Evolutionary conservation across 2,888 invertebrate genomes (phyloP), one percentile per base, ranked within the genome.

Genomic region (Uloborus plumipes): DNA sequence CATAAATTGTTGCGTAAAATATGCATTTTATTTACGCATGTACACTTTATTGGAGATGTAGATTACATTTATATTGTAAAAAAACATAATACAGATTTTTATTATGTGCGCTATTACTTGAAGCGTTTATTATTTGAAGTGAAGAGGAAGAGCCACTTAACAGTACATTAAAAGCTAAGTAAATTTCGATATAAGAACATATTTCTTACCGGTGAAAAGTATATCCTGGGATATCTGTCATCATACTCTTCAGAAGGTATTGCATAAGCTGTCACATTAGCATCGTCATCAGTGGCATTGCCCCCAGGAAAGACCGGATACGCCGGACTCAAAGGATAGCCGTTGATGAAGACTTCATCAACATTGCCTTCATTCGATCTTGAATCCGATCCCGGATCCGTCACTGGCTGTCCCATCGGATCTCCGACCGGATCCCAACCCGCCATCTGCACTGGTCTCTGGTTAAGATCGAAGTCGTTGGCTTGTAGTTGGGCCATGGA

Each of bases 381-480:
- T 16, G 47, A n/a, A 18, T 6, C 64, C 2, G 47, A 7, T 47
- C 13, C 18, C 2, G 14, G 1, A 4, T 15, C 14, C 2, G 47
- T 18, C 11, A 64, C 64, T 20, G 64, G 64, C n/a, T 49, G 71
- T 6, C 49, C 47, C 20, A 83, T 77, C 1, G 77, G 72, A 73
- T 83, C 62, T n/a, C 9, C 26, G 14, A 15, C 67, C 1, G 82
- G 82, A 62, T 77, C 58, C 82, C 82, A 83, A 2, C 82, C 82
- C 0, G 82, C 72, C 82, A 83, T 83, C 58, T 75, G 76, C 0
- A 77, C 51, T 1, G 77, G 76, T 26, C 76, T 64, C 0, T 74
- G 80, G 39, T 65, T 58, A 31, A 74, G 50, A 16, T 69, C 31
- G n/a, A 74, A 58, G 20, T 80, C 80, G 13, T 72, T 59, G 1